Base-by-base conservation (phyloP, 2,113 vertebrate species). In the Eulemur rufifrons region DNA sequence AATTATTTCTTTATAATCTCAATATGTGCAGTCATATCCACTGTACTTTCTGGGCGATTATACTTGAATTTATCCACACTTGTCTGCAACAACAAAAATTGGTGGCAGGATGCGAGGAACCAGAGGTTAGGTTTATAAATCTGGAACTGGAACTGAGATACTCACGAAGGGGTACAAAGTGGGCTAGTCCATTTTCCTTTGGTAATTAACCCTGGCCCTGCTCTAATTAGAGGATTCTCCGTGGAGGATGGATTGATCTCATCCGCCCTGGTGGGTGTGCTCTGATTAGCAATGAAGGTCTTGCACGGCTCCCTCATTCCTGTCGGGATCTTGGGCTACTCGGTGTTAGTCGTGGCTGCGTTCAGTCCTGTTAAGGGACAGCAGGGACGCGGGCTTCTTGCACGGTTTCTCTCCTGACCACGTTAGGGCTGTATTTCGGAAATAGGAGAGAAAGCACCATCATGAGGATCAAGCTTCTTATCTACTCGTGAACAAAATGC, bases 151-250 rank as follows among this genome's bases (percentile, higher is more conserved):
- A 80, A 8, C 2, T 11, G 54, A 80, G 39, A 23, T 7, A 14
- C 1, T 0, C 3, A 12, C 1, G 56, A 25, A 1, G 2, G 21
- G 39, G 29, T 10, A 8, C 63, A 50, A 0, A 1, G n/a, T 3
- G 29, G 8, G 10, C 56, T 18, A 0, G 63, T 5, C 23, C 1
- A 9, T 23, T 32, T 59, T 11, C 29, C 4, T 47, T 20, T 34
- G 1, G 59, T 56, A 0, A 10, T 25, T 54, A 32, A 6, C 9
- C 64, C 45, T n/a, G 4, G 21, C 59, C 39, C 64, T 50, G 32
- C n/a, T 63, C 6, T n/a, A 8, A 3, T 27, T 89, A 25, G 68
- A 84, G 23, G 12, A 6, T 4, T 18, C 45, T 29, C 59, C 23
- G 1, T 56, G 27, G 37, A 27, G 59, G 32, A 12, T 0, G 34